These are phyloP conservation scores for Galeopsomyia nigrocyanea DNA, from an alignment of 2,888 invertebrate species.

Conservation along the genomic window DNA sequence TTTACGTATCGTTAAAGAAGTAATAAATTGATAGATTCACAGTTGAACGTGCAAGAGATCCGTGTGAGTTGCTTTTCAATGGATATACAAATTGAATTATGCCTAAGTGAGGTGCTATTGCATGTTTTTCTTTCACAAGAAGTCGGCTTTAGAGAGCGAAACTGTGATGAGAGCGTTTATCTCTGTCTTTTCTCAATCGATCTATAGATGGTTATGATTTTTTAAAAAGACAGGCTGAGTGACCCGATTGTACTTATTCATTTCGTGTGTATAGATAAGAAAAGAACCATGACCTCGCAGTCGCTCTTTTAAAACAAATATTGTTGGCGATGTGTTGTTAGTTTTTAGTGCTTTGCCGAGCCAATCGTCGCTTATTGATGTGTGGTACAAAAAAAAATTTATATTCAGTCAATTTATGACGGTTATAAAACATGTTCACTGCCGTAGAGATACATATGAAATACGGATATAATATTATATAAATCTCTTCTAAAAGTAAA, in stretches of 20 bases:
- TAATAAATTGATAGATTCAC: slow-evolving; percentile 12
- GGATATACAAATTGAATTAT: slow-evolving; percentile 38
- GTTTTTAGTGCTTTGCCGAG: too few species aligned
- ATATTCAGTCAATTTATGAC: too few species aligned
- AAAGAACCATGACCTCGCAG: slow-evolving; percentile 27
- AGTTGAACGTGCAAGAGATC: slow-evolving; percentile 40
- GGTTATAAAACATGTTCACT: too few species aligned
- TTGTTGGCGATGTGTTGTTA: slow-evolving; percentile 1
- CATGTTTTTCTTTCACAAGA: slow-evolving; percentile 21
- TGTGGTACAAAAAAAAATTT: too few species aligned
- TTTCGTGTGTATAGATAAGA: slow-evolving; percentile 16
- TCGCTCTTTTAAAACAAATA: slow-evolving; percentile 15
- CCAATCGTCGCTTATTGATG: too few species aligned
- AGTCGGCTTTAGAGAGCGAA: slow-evolving; percentile 18
- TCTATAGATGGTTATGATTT: slow-evolving; percentile 26
- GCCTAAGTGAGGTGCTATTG: slow-evolving; percentile 28
- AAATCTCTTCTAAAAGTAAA: too few species aligned
- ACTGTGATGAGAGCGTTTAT: slow-evolving; percentile 19
- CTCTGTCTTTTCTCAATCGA: slow-evolving; percentile 24
- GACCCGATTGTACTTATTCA: slow-evolving; percentile 26
- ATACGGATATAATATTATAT: too few species aligned
- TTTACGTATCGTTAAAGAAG: slow-evolving; percentile 41
- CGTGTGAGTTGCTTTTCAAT: slow-evolving; percentile 35
- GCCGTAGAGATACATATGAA: too few species aligned
- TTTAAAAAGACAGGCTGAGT: background rate